Conservation (phyloP, 2,888 invertebrate genomes). For the Myopa tessellatipennis region DNA sequence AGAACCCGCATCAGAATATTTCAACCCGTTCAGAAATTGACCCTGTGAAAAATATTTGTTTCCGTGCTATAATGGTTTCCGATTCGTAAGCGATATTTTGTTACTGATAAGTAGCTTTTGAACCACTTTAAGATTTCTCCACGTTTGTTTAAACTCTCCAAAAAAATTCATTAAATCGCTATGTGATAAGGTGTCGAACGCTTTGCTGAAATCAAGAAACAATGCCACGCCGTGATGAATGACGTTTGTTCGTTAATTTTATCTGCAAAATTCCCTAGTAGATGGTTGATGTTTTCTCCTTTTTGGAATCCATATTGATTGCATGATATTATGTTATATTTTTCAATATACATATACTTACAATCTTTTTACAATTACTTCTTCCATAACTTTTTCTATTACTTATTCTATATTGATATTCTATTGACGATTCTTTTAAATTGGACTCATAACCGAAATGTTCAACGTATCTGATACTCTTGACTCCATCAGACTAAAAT, state of each 20-base stretch:
- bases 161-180: neutral
- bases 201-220: neutral
- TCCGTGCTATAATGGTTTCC: neutral
- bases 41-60: neutral
- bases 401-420: too few relatives aligned
- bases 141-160: neutral
- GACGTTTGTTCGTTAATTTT: neutral
- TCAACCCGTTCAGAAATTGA: neutral
- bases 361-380: too few relatives aligned
- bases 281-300: neutral
- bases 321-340: neutral
- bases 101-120: neutral
- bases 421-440: too few relatives aligned
- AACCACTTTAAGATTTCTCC: neutral
- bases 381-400: too few relatives aligned
- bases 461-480: too few relatives aligned
- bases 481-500: too few relatives aligned
- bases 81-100: neutral
- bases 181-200: neutral
- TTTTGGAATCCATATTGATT: neutral
- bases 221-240: neutral
- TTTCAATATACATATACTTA: too few relatives aligned
- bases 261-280: neutral
- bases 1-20: too few relatives aligned
- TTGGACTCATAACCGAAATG: too few relatives aligned